Base-by-base conservation (phyloP, 2,113 vertebrate genomes). In the Dryoscopus gambensis region DNA sequence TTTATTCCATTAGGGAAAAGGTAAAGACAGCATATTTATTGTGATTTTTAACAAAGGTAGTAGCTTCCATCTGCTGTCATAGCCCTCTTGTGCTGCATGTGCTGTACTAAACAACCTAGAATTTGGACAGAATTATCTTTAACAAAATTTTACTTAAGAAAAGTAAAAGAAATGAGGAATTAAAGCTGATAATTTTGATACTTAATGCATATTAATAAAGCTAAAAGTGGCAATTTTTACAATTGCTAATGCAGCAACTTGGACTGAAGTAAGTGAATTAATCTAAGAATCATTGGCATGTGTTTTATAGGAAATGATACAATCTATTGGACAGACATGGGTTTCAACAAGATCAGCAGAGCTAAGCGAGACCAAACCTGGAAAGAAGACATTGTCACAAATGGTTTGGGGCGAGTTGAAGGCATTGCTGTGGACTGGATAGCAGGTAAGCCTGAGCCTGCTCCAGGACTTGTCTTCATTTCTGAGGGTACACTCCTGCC, bases 251-350 rank as follows among this genome's bases (percentile, higher is more conserved):
- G 5, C 12, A 46, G 25, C 5, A 18, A 57, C 2, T 57, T 53
- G 46, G 13, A 23, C 37, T 24, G 25, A 75, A 67, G 11, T n/a
- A 69, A 49, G 13, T 57, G 27, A 82, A 77, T 77, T 64, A 76
- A 39, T 46, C 27, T n/a, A 39, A 37, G 42, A 57, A 15, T 50
- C 6, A 4, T 52, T 86, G 70, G 18, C 47, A 8, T 50, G 3
- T 97, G 50, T 81, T 95, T 94, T 47, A 20, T 95, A 99, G 99
- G 98, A 81, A 99, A 99, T 96, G 99, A 99, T 97, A 99, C 99
- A 7, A 98, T 99, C 92, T 99, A 99, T 94, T 99, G 99, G 99
- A 99, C 99, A 84, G 99, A 99, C 95, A 99, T 99, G 99, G 99
- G 99, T 39, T 98, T 99, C 96, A 99, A 99, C 97, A 99, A 98